Conservation (phyloP, 1,140 invertebrate species). For the Brachionus sp. region DNA sequence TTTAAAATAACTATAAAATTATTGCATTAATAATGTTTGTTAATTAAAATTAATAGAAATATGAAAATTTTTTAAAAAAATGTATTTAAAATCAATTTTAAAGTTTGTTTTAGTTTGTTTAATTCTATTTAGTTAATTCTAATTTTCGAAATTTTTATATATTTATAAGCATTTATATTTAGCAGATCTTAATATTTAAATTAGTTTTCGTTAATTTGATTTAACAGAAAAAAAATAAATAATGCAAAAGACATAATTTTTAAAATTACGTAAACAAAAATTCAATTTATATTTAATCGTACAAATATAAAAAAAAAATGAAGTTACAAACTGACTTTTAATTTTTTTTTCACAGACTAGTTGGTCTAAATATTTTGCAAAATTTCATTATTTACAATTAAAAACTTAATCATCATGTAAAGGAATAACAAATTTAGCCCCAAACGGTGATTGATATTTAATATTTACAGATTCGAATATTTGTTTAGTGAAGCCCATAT, state of each 20-base stretch:
- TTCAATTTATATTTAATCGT: not conserved
- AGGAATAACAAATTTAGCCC: constrained; percentile 78
- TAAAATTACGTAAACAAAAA: not conserved
- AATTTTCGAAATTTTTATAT: not conserved
- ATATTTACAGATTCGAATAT: constrained; percentile 74
- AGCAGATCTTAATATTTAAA: not conserved
- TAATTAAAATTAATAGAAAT: too few relatives aligned
- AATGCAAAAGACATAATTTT: not conserved
- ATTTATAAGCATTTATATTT: not conserved
- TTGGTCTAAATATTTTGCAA: not conserved
- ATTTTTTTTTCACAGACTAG: not conserved
- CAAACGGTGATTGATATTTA: constrained; percentile 79
- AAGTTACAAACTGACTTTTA: too few relatives aligned
- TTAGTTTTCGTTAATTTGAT: not conserved
- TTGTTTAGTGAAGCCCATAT: constrained; percentile 74
- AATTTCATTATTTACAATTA: constrained; percentile 31
- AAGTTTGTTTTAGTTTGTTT: not conserved
- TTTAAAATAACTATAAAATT: too few relatives aligned
- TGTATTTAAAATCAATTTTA: not conserved
- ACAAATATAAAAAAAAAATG: not conserved
- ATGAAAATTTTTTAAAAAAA: not conserved
- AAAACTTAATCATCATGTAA: constrained; percentile 63
- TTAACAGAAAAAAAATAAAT: constrained; percentile 10
- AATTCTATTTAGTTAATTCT: not conserved
- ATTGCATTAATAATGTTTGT: too few relatives aligned